A percentile compares a stretch with the other conserved stretches of the same genome.
Conservation (phyloP, 2,888 invertebrate genomes). For the Epinotia nisella region DNA sequence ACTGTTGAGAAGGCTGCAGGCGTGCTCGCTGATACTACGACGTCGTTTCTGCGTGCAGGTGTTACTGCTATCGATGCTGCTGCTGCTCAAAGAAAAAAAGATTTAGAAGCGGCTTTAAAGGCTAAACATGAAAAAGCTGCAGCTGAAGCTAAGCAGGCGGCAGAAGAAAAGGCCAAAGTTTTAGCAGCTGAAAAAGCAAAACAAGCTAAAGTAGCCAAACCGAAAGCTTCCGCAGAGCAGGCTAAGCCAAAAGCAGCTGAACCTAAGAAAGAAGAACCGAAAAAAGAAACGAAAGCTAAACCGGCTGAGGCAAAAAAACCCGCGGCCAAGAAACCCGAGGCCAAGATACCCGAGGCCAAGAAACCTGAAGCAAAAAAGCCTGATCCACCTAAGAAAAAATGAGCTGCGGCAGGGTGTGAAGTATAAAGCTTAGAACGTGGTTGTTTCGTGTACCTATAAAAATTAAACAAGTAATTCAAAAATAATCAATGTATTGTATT, state of each 20-base stretch:
- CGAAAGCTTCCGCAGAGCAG: conserved; percentile 34
- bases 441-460: neutral
- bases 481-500: neutral
- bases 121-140: conserved; percentile 47
- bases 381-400: conserved; percentile 47
- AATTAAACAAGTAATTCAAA: neutral
- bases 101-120: conserved; percentile 57
- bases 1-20: conserved; percentile 59
- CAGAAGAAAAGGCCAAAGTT: conserved; percentile 48
- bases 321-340: conserved; percentile 5
- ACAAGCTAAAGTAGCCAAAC: conserved; percentile 49
- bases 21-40: conserved; percentile 53
- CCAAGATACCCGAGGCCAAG: conserved; percentile 38
- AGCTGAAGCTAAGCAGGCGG: conserved; percentile 52
- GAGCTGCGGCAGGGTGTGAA: conserved; percentile 38
- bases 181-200: conserved; percentile 45
- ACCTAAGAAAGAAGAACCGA: conserved; percentile 47
- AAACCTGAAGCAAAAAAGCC: conserved; percentile 43
- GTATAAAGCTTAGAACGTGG: neutral
- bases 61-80: conserved; percentile 63
- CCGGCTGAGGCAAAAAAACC: conserved; percentile 41
- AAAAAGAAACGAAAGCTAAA: conserved; percentile 46
- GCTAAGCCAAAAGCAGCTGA: conserved; percentile 44
- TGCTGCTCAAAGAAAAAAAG: conserved; percentile 53
- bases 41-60: conserved; percentile 52